Evolutionary conservation across 2,888 invertebrate genomes (phyloP).

Genomic region (Protophormia terraenovae): DNA sequence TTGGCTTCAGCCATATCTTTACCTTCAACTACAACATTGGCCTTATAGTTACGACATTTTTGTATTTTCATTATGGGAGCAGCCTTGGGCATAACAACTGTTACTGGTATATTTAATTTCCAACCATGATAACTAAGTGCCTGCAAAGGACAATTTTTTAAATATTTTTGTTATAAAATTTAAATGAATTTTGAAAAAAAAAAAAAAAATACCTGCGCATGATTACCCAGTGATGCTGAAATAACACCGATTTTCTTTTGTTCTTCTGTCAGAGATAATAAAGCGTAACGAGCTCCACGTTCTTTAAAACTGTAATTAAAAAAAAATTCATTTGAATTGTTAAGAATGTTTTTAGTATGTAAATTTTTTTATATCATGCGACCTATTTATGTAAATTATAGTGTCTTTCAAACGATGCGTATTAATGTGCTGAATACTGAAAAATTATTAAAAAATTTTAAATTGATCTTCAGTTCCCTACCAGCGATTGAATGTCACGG

Average conservation of each 20-base stretch:
- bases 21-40: conserved; percentile 89
- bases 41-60: conserved; percentile 91
- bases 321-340: neutral
- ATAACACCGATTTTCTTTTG: conserved; percentile 91
- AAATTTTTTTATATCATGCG: no score
- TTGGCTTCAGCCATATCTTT: conserved; percentile 93
- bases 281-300: conserved; percentile 93
- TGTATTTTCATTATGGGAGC: conserved; percentile 98
- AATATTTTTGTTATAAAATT: no score
- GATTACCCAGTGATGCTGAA: conserved; percentile 96
- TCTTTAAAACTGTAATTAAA: conserved; percentile 90
- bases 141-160: no score
- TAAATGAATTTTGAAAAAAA: no score
- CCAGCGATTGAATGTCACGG: no score
- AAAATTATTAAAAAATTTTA: no score
- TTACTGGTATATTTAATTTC: conserved; percentile 86
- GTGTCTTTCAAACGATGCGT: no score
- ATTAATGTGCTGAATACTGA: no score
- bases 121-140: conserved; percentile 90
- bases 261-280: conserved; percentile 88
- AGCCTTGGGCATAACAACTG: conserved; percentile 96
- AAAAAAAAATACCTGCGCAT: conserved; percentile 87
- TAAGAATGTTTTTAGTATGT: no score
- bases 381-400: no score
- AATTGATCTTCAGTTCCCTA: no score